Evolutionary conservation across 2,888 invertebrate species (phyloP).

Genomic region (Coenonympha arcania): DNA sequence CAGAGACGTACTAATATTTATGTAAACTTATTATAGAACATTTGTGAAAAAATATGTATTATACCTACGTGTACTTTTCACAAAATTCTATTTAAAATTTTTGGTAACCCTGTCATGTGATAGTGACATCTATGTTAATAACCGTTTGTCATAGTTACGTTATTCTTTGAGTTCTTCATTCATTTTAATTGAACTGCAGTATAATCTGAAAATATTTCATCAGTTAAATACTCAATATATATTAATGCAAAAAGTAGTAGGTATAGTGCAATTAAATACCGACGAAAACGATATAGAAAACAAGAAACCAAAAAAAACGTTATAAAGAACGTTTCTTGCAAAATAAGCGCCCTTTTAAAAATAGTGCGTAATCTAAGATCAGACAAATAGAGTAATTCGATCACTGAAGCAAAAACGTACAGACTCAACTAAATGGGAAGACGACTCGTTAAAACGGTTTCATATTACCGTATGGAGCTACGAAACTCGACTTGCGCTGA

Average conservation of each 20-base stretch:
- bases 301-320: neutral
- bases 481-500: constrained; percentile 18
- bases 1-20: too few species aligned
- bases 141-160: constrained; percentile 56
- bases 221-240: too few species aligned
- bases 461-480: constrained; percentile 26
- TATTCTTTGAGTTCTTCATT: constrained; percentile 53
- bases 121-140: constrained; percentile 53
- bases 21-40: neutral
- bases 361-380: constrained; percentile 23
- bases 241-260: too few species aligned
- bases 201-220: too few species aligned
- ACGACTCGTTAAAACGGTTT: constrained; percentile 29
- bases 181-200: constrained; percentile 7
- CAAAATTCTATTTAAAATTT: too few species aligned
- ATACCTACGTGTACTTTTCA: too few species aligned
- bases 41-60: too few species aligned
- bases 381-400: constrained; percentile 26
- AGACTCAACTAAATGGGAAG: constrained; percentile 24
- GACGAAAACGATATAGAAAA: neutral
- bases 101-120: constrained; percentile 34
- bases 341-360: constrained; percentile 23
- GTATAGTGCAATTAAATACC: neutral
- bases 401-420: constrained; percentile 25
- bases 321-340: constrained; percentile 3